These are phyloP conservation scores for Trachythela sp. DNA, from an alignment of 64 coral and sea anemone genomes.

Conservation along the genomic window DNA sequence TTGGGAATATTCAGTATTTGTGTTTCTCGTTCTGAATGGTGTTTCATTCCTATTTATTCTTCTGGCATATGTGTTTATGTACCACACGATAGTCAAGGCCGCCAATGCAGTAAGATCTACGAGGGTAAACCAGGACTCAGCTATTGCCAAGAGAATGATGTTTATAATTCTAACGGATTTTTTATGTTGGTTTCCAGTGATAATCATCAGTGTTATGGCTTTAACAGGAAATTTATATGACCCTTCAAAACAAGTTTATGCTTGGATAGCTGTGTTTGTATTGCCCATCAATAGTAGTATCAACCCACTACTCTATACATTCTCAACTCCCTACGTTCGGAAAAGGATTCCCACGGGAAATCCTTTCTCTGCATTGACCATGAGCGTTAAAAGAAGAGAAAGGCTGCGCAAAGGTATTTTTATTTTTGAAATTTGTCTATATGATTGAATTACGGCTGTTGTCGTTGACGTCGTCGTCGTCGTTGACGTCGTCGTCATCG, in stretches of 20 bases:
- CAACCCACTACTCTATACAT: not conserved
- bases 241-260: not conserved
- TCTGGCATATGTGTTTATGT: not conserved
- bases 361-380: no score
- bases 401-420: no score
- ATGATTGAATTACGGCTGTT: no score
- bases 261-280: not conserved
- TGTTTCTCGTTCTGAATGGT: not conserved
- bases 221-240: not conserved
- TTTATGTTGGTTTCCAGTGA: not conserved
- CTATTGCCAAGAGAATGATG: not conserved
- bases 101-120: not conserved
- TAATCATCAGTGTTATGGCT: not conserved
- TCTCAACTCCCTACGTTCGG: not conserved
- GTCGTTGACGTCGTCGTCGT: no score
- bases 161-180: slow-evolving; percentile 3
- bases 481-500: no score
- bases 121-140: not conserved
- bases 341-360: not conserved
- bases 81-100: not conserved
- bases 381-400: no score
- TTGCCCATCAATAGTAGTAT: not conserved
- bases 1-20: not conserved
- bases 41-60: not conserved
- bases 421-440: no score